Base-by-base conservation (phyloP, 2,113 vertebrate genomes). In the Ancistrus triradiatus region DNA sequence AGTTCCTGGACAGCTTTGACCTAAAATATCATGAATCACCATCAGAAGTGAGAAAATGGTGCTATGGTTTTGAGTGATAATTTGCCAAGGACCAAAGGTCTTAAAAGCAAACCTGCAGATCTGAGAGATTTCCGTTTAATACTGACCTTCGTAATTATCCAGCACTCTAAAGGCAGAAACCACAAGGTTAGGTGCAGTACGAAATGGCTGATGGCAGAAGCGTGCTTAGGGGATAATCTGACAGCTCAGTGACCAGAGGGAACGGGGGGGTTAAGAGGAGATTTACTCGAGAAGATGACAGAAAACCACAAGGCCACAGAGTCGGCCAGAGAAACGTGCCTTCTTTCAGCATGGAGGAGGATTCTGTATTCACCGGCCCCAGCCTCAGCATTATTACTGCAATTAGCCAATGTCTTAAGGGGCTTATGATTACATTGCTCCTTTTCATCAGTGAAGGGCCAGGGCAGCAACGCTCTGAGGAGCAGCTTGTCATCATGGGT, bases 381-480 rank as follows among this genome's bases (percentile, higher is more conserved):
- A 72, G 66, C 18, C 52, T 35, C 60, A 28, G 44, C 53, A 57
- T 58, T 66, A 87, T 86, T 87, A 85, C 72, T 78, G 81, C 80
- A 74, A 83, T 78, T 79, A 82, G 76, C 79, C 78, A 63, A 75
- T 79, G 83, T 84, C 76, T 83, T 74, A 68, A 22, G 1, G 66
- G 76, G 59, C 78, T 83, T 84, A 84, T 82, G 73, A 61, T 63
- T 72, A 71, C 74, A 66, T 63, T 69, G 65, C 74, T 80, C 67
- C 74, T 81, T 83, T 83, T 87, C 86, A 88, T 87, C 85, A 86
- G 72, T 63, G 22, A 37, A 53, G 69, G 74, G 77, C 71, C 71
- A 37, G 71, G 74, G 83, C 81, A 74, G 78, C 80, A 78, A 70
- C 13, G 8, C 60, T 70, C 68, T 74, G 75, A 76, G 76, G 78